phyloP scores from a whole-genome alignment of 1,140 invertebrate genomes.

The Drosophila subpulchrella region DNA sequence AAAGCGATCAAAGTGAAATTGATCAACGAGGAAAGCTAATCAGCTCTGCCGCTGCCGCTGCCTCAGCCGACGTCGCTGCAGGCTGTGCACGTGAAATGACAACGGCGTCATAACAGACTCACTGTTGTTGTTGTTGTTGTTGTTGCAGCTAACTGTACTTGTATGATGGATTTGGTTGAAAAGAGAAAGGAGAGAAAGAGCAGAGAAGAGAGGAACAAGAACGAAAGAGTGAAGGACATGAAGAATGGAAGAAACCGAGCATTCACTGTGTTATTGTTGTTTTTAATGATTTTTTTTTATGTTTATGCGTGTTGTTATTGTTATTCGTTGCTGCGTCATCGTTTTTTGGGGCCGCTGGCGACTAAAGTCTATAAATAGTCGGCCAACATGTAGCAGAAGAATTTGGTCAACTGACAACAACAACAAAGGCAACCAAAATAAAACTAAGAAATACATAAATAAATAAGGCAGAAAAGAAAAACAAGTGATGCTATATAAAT shows the following conservation, averaged over 20 bases:
- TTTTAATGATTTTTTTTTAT: constrained; percentile 29
- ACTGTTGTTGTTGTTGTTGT: constrained; percentile 10
- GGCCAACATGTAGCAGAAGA: constrained; percentile 61
- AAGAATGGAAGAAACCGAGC: constrained; percentile 24
- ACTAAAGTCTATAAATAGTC: constrained; percentile 67
- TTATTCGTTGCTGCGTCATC: constrained; percentile 65
- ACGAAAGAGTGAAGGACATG: constrained; percentile 12
- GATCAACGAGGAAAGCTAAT: constrained; percentile 20
- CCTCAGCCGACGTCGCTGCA: constrained; percentile 4
- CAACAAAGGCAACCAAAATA: constrained; percentile 33
- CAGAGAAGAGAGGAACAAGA: background rate
- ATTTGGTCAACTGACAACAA: constrained; percentile 66
- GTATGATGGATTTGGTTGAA: constrained; percentile 18
- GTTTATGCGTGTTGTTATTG: constrained; percentile 30
- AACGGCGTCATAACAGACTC: constrained; percentile 10
- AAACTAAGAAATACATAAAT: constrained; percentile 32
- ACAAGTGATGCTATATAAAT: constrained; percentile 8
- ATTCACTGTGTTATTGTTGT: constrained; percentile 12
- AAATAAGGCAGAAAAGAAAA: background rate
- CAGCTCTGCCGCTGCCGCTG: constrained; percentile 6
- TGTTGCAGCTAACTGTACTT: constrained; percentile 49
- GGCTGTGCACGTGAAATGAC: constrained; percentile 37
- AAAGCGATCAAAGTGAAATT: constrained; percentile 31
- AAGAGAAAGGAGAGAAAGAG: background rate
- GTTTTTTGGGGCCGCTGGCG: constrained; percentile 42